Base-by-base conservation (phyloP, 2,113 vertebrate species). In the Laticauda laticaudata region DNA sequence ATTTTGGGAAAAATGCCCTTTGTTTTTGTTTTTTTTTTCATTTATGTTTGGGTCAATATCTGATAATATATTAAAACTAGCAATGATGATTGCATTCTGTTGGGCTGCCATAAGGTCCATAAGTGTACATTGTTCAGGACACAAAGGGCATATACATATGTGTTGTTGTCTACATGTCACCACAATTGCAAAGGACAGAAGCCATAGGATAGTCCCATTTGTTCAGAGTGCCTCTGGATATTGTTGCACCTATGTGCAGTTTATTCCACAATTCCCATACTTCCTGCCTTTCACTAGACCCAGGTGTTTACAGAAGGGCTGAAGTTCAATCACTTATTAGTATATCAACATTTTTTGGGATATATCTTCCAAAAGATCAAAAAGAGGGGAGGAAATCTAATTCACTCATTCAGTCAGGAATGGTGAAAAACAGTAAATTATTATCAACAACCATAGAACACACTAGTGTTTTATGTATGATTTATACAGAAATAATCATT, bases 401-500 rank as follows among this genome's bases (percentile, higher is more conserved):
- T 87, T 59, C 0, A 57, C 21, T 89, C 0, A 57, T 89, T 69
- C 14, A 15, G 92, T 92, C 55, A 90, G 56, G 69, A 23, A 88
- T 51, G 51, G 56, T 21, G 45, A 48, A 56, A 12, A 43, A 26
- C 21, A 45, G 24, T 94, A 88, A 90, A 91, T 92, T 90, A 59
- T 91, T 89, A 87, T 56, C 29, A 64, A 45, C 21, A 69, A 11
- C 85, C n/a, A 91, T 55, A 45, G 5, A 48, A 54, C 1, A 14
- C 45, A 51, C 56, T 43, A 34, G 55, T 54, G 61, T 53, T 59
- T 93, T 92, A 57, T 81, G 57, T 81, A 51, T 92, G 24, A 92
- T 89, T 92, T 92, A 88, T 86, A 10, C 85, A 4, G 24, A 91
- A 94, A 57, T n/a, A 91, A 86, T 88, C 12, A 51, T 26, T 34